These are phyloP conservation scores for Chiroxiphia lanceolata DNA, from an alignment of 2,797 vertebrate genomes.

Conservation along the genomic window DNA sequence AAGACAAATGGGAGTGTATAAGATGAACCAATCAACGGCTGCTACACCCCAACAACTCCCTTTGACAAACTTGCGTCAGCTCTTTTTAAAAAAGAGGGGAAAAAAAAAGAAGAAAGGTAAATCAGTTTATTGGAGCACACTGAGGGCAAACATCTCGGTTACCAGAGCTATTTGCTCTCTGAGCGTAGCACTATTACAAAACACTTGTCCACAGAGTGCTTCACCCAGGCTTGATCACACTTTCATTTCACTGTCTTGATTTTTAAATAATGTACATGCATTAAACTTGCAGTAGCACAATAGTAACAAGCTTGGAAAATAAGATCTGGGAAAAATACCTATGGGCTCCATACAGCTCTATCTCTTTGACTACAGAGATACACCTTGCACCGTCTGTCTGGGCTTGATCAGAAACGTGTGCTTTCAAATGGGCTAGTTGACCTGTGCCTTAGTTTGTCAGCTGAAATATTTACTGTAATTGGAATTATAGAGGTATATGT, in stretches of 20 bases:
- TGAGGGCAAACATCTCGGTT: constrained; percentile 71
- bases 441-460: background rate
- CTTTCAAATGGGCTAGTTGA: background rate
- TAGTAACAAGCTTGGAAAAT: background rate
- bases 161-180: constrained; percentile 77
- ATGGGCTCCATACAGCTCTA: background rate
- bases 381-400: background rate
- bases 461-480: background rate
- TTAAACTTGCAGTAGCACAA: background rate
- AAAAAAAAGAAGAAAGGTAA: constrained; percentile 55
- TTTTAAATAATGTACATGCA: background rate
- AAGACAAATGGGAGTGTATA: constrained; percentile 81
- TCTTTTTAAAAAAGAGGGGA: constrained; percentile 37
- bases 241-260: background rate
- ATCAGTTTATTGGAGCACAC: constrained; percentile 68
- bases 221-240: background rate
- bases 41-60: constrained; percentile 71
- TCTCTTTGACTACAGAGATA: background rate
- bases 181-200: constrained; percentile 68
- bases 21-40: constrained; percentile 77
- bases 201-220: constrained; percentile 27
- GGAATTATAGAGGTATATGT: background rate
- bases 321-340: background rate
- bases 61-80: constrained; percentile 79
- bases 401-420: fast-evolving